Evolutionary conservation across 2,113 vertebrate species (phyloP), one percentile per base, ranked within the genome.

Genomic region (Hydrochoerus hydrochaeris): DNA sequence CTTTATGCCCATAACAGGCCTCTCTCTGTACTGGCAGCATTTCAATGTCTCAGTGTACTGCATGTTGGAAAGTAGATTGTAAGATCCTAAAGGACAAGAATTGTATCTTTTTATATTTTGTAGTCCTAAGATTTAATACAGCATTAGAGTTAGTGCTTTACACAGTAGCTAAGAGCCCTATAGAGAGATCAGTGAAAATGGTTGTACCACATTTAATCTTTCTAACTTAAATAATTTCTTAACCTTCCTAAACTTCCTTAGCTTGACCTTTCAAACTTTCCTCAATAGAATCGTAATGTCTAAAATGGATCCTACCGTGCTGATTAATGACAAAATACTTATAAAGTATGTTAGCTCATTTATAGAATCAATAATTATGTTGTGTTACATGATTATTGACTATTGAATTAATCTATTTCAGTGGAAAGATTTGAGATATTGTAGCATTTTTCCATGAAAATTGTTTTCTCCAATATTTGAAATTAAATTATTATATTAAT

Each of bases 251-350:
- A 75, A 75, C 7, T 38, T 85, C 41, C 17, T 85, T 88, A 30
- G 6, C 3, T 52, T 75, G 91, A 32, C 9, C 17, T 90, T 88
- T 54, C 12, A 88, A 83, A 35, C 5, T 16, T 88, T 89, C 71
- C 30, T n/a, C 52, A 46, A 1, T 12, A 91, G 7, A 84, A 54
- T 17, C 24, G 71, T n/a, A 58, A 85, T 75, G 49, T 86, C 44
- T 32, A 69, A 28, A 35, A 88, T 44, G 88, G 62, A 81, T 38
- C 20, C 7, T 30, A 84, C 4, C 49, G 14, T 17, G 19, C 38
- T 95, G 35, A 73, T 91, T 77, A 71, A 94, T 85, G 44, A 62
- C 13, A 94, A 93, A 96, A 86, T 44, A 32, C 16, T 63, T 10
- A 3, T 60, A 58, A 86, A 73, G 8, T 35, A 87, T 63, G 54